Conservation (phyloP, 2,797 vertebrate species). For the Periophthalmus magnuspinnatus region DNA sequence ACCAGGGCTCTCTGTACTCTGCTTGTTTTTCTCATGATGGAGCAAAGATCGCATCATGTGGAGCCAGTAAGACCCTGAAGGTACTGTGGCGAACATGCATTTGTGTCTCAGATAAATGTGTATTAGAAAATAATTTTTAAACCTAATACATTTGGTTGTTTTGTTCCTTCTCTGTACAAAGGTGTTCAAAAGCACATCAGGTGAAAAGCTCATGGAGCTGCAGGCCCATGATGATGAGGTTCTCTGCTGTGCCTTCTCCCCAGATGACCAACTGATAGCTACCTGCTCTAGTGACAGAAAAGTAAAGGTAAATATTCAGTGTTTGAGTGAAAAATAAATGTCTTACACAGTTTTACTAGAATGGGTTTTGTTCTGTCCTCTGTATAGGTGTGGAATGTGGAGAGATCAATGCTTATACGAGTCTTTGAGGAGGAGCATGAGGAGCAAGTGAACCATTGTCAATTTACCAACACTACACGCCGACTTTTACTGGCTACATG, state of each 20-base stretch:
- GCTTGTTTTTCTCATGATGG: slow-evolving; percentile 92
- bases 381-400: slow-evolving; percentile 89
- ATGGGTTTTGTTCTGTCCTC: background rate
- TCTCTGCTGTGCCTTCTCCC: slow-evolving; percentile 90
- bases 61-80: slow-evolving; percentile 88
- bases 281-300: slow-evolving; percentile 93
- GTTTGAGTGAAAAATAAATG: background rate
- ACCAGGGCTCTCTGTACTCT: slow-evolving; percentile 88
- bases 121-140: background rate
- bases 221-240: slow-evolving; percentile 92
- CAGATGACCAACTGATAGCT: slow-evolving; percentile 86
- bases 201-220: slow-evolving; percentile 88
- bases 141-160: background rate
- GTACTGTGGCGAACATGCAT: slow-evolving; percentile 64
- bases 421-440: slow-evolving; percentile 86
- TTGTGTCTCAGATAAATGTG: background rate
- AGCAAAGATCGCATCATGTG: slow-evolving; percentile 90
- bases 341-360: background rate
- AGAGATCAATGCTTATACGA: slow-evolving; percentile 74
- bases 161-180: slow-evolving; percentile 43
- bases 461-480: slow-evolving; percentile 82
- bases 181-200: slow-evolving; percentile 91
- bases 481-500: slow-evolving; percentile 88
- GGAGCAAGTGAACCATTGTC: slow-evolving; percentile 92
- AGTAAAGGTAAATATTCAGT: slow-evolving; percentile 81